Evolutionary conservation across 2,888 invertebrate species (phyloP).

Genomic region (Athetis lepigone): DNA sequence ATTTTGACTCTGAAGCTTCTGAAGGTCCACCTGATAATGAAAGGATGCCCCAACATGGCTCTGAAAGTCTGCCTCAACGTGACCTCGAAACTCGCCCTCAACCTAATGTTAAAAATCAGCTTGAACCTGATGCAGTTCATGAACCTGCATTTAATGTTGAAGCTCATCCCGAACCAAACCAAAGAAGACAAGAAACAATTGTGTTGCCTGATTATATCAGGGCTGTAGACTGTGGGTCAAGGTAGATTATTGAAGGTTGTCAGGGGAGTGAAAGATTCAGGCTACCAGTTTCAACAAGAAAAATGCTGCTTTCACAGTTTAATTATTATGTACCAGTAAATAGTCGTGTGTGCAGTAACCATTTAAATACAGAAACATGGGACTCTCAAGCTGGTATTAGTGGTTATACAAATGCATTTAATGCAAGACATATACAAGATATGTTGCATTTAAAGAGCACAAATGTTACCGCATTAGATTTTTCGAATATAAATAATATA

Average conservation of each 20-base stretch:
- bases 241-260: background rate
- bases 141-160: too few relatives aligned
- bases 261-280: background rate
- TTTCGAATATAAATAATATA: too few relatives aligned
- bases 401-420: background rate
- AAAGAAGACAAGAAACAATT: too few relatives aligned
- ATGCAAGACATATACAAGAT: background rate
- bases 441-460: constrained; percentile 3
- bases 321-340: constrained; percentile 3
- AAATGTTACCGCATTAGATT: too few relatives aligned
- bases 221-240: background rate
- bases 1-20: too few relatives aligned
- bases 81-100: too few relatives aligned
- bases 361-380: background rate
- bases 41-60: too few relatives aligned
- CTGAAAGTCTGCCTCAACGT: too few relatives aligned
- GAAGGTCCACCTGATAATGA: too few relatives aligned
- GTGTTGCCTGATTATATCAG: background rate
- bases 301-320: background rate
- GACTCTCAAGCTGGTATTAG: background rate
- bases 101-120: too few relatives aligned
- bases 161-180: too few relatives aligned
- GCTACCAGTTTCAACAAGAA: background rate
- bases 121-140: too few relatives aligned
- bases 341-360: background rate